phyloP scores from a whole-genome alignment of 2,888 invertebrate species.

The Eurytoma adleriae region DNA sequence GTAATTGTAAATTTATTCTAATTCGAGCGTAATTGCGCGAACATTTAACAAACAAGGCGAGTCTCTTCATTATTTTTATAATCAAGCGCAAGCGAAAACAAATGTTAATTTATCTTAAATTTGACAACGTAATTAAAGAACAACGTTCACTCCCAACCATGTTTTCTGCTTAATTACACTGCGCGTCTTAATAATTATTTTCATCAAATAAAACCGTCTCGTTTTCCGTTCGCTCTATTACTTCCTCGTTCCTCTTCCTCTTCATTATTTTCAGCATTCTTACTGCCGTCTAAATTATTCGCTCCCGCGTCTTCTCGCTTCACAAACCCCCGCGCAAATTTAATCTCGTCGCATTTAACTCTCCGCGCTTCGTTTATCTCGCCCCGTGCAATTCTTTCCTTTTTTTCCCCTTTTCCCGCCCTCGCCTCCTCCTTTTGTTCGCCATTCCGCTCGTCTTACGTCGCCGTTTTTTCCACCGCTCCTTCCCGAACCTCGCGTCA shows the following conservation, averaged over 20 bases:
- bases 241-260: background rate
- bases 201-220: constrained; percentile 13
- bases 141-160: too few species aligned
- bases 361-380: background rate
- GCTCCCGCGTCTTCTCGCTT: background rate
- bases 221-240: constrained; percentile 1
- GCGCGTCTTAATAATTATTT: background rate
- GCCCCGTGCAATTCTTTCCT: background rate
- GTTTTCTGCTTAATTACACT: background rate
- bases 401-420: background rate
- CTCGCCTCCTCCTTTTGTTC: constrained; percentile 2
- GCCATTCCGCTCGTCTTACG: background rate
- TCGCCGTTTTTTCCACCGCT: constrained; percentile 9
- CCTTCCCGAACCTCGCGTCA: too few species aligned
- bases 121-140: too few species aligned
- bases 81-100: too few species aligned
- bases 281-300: constrained; percentile 21
- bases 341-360: constrained; percentile 33
- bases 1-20: too few species aligned
- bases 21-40: too few species aligned
- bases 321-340: constrained; percentile 15
- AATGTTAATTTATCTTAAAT: too few species aligned
- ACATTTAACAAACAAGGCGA: too few species aligned
- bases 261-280: constrained; percentile 18
- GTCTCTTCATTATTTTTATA: too few species aligned